phyloP scores from a whole-genome alignment of 2,797 vertebrate species.

The Anguilla obscura region DNA sequence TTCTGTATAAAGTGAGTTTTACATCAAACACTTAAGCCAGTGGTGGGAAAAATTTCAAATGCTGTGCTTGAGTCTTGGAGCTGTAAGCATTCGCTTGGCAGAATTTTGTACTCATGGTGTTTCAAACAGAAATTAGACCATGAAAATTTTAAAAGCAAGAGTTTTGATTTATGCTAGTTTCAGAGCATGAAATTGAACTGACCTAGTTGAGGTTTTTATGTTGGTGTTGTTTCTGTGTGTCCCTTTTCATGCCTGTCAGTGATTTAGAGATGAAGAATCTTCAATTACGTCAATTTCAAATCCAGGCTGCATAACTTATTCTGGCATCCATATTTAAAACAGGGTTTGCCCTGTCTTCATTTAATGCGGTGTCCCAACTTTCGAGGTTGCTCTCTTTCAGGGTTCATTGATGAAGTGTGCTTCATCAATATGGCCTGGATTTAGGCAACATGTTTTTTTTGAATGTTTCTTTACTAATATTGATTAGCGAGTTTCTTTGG shows the following conservation, averaged over 20 bases:
- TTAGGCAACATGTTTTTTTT: background rate
- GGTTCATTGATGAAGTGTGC: background rate
- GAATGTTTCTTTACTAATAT: background rate
- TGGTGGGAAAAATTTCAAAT: background rate
- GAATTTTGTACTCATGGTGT: background rate
- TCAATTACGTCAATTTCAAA: background rate
- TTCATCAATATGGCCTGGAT: no score
- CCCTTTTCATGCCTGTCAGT: background rate
- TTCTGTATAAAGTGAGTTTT: background rate
- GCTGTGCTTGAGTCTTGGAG: background rate
- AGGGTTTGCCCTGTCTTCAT: background rate
- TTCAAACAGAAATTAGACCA: background rate
- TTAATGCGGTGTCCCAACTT: background rate
- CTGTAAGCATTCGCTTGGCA: background rate
- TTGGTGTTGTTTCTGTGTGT: background rate
- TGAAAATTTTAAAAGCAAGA: background rate
- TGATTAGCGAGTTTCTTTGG: background rate
- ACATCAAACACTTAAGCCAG: background rate
- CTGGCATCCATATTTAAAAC: background rate
- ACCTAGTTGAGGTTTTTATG: background rate
- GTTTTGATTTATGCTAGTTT: background rate
- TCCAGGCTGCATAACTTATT: background rate
- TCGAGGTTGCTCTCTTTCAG: background rate
- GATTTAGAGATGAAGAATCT: background rate
- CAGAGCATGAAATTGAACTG: background rate